A percentile compares a stretch with the other conserved stretches of the same genome.
These are phyloP conservation scores for Meriones unguiculatus DNA, from an alignment of 2,113 vertebrate genomes.

Conservation along the genomic window DNA sequence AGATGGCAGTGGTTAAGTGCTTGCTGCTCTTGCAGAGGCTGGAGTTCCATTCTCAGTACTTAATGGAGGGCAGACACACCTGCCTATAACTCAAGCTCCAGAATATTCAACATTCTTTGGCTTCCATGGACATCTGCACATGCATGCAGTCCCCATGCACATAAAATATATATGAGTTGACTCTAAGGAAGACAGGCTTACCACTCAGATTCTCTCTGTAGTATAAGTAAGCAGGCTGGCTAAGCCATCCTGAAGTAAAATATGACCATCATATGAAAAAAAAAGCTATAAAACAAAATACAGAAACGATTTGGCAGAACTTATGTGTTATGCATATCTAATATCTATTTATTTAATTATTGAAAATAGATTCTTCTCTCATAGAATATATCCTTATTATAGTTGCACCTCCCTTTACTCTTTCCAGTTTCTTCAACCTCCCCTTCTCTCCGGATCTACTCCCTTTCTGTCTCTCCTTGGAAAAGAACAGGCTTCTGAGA, in stretches of 20 bases:
- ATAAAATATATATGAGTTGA: neutral
- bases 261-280: neutral
- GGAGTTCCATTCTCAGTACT: neutral
- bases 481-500: neutral
- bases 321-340: neutral
- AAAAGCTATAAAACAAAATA: constrained; percentile 45
- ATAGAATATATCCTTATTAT: neutral
- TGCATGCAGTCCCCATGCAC: neutral
- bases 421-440: too few species aligned
- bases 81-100: neutral
- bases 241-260: neutral
- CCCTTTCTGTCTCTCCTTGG: neutral
- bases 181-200: neutral
- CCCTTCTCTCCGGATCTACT: neutral
- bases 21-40: neutral
- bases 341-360: neutral
- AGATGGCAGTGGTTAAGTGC: neutral
- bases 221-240: neutral
- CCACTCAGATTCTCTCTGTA: constrained; percentile 17
- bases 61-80: neutral
- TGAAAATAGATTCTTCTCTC: neutral
- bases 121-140: neutral
- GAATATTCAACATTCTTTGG: neutral
- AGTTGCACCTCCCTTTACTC: neutral
- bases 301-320: neutral